Base-by-base conservation (phyloP, 2,797 vertebrate species). In the Anguilla anguilla region DNA sequence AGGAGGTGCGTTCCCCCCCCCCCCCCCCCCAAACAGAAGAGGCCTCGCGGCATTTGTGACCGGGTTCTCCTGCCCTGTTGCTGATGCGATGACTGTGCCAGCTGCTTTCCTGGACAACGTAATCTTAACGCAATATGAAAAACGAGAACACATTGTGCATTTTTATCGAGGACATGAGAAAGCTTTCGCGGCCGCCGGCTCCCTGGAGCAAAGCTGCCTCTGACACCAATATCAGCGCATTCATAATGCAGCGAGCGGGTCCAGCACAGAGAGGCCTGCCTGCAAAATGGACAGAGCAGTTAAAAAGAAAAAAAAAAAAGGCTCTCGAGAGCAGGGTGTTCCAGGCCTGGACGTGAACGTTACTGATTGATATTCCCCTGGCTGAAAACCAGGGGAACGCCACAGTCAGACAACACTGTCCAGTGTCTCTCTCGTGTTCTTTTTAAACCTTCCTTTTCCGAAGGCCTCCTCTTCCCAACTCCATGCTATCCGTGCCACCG, bases 41-140 rank as follows among this genome's bases (percentile, higher is more conserved):
- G 49, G 86, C 49, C 83, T 39, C 51, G 61, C 46, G 2, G 35
- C 79, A 84, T 49, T 59, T 31, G 59, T 49, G 49, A 17, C 51
- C n/a, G n/a, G 55, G 82, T 35, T 57, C 28, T 28, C 22, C 46
- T 28, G 43, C 15, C 19, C 43, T 43, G 6, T 6, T 25, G 2
- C 77, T 49, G 43, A 77, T 6, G 35, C n/a, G 43, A 10, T 25
- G 77, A 81, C 43, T 10, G 7, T 49, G 35, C 15, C 1, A n/a
- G 59, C n/a, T 51, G 51, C 61, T 74, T 87, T 59, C 67, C 74
- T 85, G 88, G 85, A 79, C 88, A 86, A 89, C 88, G 90, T 91
- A 89, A 91, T 93, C 87, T 39, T 89, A 91, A 88, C 88, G 91
- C 89, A 88, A 90, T 89, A 88, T 90, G 90, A 91, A 91, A 86